Conservation (phyloP, 2,888 invertebrate species). For the Cerastis rubricosa region DNA sequence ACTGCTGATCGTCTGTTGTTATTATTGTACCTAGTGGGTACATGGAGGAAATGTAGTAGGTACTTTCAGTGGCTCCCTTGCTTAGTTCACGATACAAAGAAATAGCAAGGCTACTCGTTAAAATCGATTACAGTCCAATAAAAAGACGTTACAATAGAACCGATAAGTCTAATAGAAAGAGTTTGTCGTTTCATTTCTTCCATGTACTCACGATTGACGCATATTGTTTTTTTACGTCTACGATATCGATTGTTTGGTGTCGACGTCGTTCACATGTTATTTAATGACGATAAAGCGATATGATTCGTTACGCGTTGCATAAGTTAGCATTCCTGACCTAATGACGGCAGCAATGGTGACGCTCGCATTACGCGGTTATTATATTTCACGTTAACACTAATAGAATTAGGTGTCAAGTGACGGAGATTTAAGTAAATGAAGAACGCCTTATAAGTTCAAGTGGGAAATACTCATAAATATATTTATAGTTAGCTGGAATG, state of each 20-base stretch:
- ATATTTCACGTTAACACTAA: too few relatives aligned
- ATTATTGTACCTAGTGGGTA: constrained; percentile 7
- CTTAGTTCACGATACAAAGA: constrained; percentile 4
- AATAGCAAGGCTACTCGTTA: constrained; percentile 9
- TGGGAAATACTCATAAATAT: constrained; percentile 12
- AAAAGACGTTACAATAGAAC: constrained; percentile 12
- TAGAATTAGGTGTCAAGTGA: constrained; percentile 28
- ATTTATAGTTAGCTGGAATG: neutral
- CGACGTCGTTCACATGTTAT: constrained; percentile 65
- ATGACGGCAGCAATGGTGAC: constrained; percentile 49
- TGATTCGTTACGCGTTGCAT: constrained; percentile 49
- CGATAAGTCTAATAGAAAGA: constrained; percentile 21
- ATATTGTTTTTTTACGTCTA: constrained; percentile 45
- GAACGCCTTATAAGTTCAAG: constrained; percentile 28
- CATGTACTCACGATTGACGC: constrained; percentile 45
- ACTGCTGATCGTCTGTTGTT: constrained; percentile 29
- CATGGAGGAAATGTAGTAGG: constrained; percentile 3
- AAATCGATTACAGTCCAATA: constrained; percentile 34
- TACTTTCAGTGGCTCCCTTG: neutral
- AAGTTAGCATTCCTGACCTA: constrained; percentile 42
- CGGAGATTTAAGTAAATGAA: constrained; percentile 27
- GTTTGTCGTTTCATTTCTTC: constrained; percentile 27
- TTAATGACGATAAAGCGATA: constrained; percentile 48
- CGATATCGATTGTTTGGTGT: constrained; percentile 49
- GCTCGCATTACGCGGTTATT: constrained; percentile 22